Evolutionary conservation across 2,113 vertebrate species (phyloP).

Genomic region (Dinomys branickii): DNA sequence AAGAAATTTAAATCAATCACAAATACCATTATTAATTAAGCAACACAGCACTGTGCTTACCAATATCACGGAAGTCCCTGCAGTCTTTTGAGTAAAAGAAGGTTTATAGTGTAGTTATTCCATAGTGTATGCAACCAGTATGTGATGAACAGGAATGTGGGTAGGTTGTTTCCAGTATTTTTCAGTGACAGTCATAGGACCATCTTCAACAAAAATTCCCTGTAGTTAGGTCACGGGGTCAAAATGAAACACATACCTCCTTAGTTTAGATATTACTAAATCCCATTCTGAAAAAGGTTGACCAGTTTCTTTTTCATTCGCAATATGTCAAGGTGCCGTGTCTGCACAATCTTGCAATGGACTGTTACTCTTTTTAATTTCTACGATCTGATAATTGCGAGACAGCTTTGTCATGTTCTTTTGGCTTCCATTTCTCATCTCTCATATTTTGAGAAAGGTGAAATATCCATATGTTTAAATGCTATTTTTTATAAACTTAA

Average conservation of each 20-base stretch:
- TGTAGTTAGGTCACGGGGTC: neutral
- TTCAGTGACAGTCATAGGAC: neutral
- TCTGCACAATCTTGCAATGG: neutral
- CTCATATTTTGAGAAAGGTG: neutral
- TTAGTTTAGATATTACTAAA: neutral
- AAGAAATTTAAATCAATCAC: neutral
- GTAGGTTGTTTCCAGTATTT: neutral
- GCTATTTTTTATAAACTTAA: slow-evolving; percentile 41
- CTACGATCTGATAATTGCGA: neutral
- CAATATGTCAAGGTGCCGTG: no score
- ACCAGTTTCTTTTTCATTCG: neutral
- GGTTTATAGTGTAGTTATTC: neutral
- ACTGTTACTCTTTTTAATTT: neutral
- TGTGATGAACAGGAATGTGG: neutral
- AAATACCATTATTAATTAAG: neutral
- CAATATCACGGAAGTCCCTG: neutral
- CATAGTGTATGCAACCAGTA: neutral
- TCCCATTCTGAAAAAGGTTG: neutral
- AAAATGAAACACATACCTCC: neutral
- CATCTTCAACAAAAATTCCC: neutral
- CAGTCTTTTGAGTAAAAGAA: neutral
- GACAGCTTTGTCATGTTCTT: neutral
- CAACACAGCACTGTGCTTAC: neutral
- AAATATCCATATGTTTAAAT: neutral
- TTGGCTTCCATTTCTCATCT: slow-evolving; percentile 5